Conservation (phyloP, 1,140 invertebrate species). For the Dryas iulia region DNA sequence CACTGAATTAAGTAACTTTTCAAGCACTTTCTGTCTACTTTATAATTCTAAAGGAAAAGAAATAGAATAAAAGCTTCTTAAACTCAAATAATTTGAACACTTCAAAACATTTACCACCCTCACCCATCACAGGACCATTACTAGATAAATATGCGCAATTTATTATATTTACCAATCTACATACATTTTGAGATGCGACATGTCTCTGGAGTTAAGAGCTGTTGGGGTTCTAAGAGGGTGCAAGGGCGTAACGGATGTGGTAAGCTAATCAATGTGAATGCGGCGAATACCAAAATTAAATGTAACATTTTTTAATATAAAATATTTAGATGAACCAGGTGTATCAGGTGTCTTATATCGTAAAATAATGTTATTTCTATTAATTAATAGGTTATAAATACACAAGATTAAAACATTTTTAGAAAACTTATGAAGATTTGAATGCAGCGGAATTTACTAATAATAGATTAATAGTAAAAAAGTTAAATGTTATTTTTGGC, state of each 20-base stretch:
- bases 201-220: slow-evolving; percentile 52
- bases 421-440: too few relatives aligned
- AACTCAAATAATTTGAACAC: neutral
- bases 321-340: too few relatives aligned
- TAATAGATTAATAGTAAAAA: too few relatives aligned
- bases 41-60: neutral
- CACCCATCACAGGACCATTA: slow-evolving; percentile 57
- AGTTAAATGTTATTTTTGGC: too few relatives aligned
- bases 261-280: neutral
- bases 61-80: neutral
- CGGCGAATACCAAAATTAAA: neutral
- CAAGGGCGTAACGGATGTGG: slow-evolving; percentile 12
- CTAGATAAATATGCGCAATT: slow-evolving; percentile 74
- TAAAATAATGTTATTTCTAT: too few relatives aligned
- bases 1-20: neutral
- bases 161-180: slow-evolving; percentile 77
- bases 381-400: too few relatives aligned
- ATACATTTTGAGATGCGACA: slow-evolving; percentile 59
- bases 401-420: too few relatives aligned
- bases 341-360: too few relatives aligned
- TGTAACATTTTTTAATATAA: too few relatives aligned
- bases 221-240: slow-evolving; percentile 51
- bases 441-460: too few relatives aligned
- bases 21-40: neutral
- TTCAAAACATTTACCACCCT: slow-evolving; percentile 16